Base-by-base conservation (phyloP, 2,888 invertebrate species). In the Linyphia triangularis region DNA sequence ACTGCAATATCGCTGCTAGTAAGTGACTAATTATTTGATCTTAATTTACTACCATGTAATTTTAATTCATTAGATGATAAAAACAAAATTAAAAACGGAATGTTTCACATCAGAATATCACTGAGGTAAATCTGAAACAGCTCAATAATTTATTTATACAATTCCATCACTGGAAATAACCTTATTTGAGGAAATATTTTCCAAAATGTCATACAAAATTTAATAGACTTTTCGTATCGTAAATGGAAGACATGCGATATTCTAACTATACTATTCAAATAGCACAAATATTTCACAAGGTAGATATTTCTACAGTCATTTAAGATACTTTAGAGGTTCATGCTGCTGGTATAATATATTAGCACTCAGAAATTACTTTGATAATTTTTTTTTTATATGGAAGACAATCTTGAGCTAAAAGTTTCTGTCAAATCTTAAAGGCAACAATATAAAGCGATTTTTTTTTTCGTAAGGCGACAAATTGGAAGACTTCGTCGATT, bases 401-500 rank as follows among this genome's bases (percentile, higher is more conserved):
- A 81, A 81, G 81, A 81, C 81, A 37, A 30, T 61, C 30, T 82
- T 72, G 82, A 82, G 72, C 82, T 82, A 37, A 6, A 43, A 19
- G 72, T 72, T 33, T n/a, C n/a, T 67, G 37, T 61, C 26, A 16
- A 10, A 81, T 51, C 79, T 86, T 73, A 22, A 69, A 78, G 67
- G 61, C 79, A 86, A 24, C 19, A 10, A 19, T 6, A 43, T 0
- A 33, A 10, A 30, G 30, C 28, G 61, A 19, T 43, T 19, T 16
- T 51, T 16, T 67, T 37, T 24, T 26, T 61, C 40, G 28, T 89
- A 89, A 89, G 88, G 88, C 88, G 67, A 89, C 59, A 59, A 70
- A 83, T 63, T 84, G 88, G 88, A 89, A 89, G 88, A 89, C 88
- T 89, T 83, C 84, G 88, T 89, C 73, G 37, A 40, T 22, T 40